Evolutionary conservation across 2,113 vertebrate species (phyloP).

Genomic region (Scartelaos histophorus): DNA sequence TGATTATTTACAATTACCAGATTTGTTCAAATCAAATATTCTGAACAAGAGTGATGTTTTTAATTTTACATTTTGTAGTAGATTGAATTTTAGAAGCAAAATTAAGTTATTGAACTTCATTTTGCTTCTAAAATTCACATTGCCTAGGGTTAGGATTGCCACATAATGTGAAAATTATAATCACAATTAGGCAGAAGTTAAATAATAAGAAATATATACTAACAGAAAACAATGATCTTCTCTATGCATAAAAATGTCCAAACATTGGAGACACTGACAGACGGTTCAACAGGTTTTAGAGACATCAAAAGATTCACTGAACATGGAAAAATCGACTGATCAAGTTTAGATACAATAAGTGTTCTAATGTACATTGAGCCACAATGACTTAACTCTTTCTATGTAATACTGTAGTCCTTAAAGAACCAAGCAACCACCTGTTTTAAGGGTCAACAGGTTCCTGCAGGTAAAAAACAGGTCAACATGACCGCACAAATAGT

Average conservation of each 20-base stretch:
- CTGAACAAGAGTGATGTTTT: too few relatives aligned
- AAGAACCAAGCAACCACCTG: conserved; percentile 15
- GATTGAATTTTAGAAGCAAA: too few relatives aligned
- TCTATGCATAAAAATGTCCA: neutral
- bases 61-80: too few relatives aligned
- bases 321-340: neutral
- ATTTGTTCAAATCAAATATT: too few relatives aligned
- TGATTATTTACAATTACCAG: too few relatives aligned
- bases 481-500: conserved; percentile 34
- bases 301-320: neutral
- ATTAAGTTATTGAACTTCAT: too few relatives aligned
- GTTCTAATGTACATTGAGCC: neutral
- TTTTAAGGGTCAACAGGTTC: conserved; percentile 20
- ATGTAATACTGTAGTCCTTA: conserved; percentile 22
- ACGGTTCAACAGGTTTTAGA: neutral
- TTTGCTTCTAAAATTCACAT: too few relatives aligned
- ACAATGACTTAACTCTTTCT: conserved; percentile 14
- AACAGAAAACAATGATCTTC: neutral
- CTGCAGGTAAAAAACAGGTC: conserved; percentile 45
- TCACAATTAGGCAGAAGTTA: neutral
- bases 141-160: too few relatives aligned
- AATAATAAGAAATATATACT: neutral
- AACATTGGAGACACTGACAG: too few relatives aligned
- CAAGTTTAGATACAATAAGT: neutral
- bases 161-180: too few relatives aligned